Evolutionary conservation across 2,888 invertebrate genomes (phyloP).

Genomic region (Sesia bembeciformis): DNA sequence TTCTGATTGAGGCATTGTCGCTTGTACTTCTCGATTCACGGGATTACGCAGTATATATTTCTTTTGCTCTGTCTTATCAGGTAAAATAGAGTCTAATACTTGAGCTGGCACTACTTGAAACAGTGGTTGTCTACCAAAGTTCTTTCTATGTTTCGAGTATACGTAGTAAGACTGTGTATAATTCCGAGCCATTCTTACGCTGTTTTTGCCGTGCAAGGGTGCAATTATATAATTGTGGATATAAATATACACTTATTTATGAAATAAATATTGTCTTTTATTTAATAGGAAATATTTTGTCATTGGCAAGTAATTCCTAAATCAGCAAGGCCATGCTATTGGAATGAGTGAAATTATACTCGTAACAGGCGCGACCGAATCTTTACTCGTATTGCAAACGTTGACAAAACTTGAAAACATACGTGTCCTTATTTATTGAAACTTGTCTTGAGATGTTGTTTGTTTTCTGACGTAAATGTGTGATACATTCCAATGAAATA

Average conservation of each 20-base stretch:
- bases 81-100: slow-evolving; percentile 49
- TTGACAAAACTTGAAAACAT: slow-evolving; percentile 19
- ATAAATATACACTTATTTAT: not conserved
- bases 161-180: slow-evolving; percentile 46
- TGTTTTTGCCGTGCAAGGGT: too few relatives aligned
- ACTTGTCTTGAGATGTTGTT: too few relatives aligned
- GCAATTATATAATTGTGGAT: too few relatives aligned
- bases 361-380: too few relatives aligned
- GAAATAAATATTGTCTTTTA: not conserved
- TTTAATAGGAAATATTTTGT: not conserved
- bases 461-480: too few relatives aligned
- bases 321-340: slow-evolving; percentile 42
- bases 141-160: slow-evolving; percentile 62
- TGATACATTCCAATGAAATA: too few relatives aligned
- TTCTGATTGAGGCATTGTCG: slow-evolving; percentile 51
- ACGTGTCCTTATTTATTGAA: slow-evolving; percentile 46
- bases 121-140: slow-evolving; percentile 65
- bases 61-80: slow-evolving; percentile 46
- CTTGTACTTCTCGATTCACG: slow-evolving; percentile 61
- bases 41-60: slow-evolving; percentile 68
- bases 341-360: too few relatives aligned
- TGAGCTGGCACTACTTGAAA: slow-evolving; percentile 58
- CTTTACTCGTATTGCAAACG: too few relatives aligned
- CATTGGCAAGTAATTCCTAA: slow-evolving; percentile 6
- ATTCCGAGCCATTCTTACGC: slow-evolving; percentile 21